A percentile compares a stretch with the other conserved stretches of the same genome.
Evolutionary conservation across 2,888 invertebrate species (phyloP).

Genomic region (Melinopterus prodromus): DNA sequence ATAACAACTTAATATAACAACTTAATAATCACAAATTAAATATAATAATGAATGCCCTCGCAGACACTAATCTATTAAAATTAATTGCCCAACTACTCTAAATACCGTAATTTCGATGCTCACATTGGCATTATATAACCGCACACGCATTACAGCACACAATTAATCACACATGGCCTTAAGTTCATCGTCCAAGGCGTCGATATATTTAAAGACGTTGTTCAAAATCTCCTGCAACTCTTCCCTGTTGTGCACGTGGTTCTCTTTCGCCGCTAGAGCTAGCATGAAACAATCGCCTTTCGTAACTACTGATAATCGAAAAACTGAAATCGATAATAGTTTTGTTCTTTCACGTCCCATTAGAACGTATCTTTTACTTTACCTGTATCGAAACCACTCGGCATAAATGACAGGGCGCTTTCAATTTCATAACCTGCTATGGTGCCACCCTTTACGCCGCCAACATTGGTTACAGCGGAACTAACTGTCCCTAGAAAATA

Average conservation of each 20-base stretch:
- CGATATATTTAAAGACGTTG: constrained; percentile 13
- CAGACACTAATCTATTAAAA: no score
- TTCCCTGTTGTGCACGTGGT: background rate
- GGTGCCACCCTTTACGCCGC: constrained; percentile 8
- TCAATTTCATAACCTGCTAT: constrained; percentile 14
- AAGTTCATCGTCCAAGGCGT: background rate
- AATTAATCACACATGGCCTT: background rate
- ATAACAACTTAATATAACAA: no score
- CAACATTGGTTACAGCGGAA: constrained; percentile 9
- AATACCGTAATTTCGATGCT: no score
- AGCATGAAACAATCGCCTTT: constrained; percentile 18
- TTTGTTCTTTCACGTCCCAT: no score
- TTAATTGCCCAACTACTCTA: no score
- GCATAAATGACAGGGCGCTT: constrained; percentile 8
- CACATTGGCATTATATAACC: no score
- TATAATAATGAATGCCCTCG: no score
- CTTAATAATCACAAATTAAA: no score
- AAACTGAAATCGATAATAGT: background rate
- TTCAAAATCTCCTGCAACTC: constrained; percentile 6
- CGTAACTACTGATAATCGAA: constrained; percentile 14
- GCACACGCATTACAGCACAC: background rate
- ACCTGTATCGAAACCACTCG: background rate
- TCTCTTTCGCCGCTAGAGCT: constrained; percentile 6
- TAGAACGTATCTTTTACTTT: no score
- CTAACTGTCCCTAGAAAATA: background rate